phyloP scores from a whole-genome alignment of 1,140 invertebrate species.

The Cyrtorhinus lividipennis region DNA sequence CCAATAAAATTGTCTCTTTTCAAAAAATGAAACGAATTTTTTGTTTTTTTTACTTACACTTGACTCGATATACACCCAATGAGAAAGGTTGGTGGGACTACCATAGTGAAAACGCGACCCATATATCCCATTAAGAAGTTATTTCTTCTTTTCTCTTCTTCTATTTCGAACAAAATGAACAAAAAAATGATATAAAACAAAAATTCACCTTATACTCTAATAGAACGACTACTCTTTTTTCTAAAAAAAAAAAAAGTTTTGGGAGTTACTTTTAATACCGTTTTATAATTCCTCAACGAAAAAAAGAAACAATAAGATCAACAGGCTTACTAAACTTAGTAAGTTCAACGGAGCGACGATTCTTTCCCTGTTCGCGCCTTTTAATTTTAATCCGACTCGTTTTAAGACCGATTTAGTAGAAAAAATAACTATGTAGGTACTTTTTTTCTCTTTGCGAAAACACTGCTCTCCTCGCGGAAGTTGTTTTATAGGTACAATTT shows the following conservation, averaged over 20 bases:
- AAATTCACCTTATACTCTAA: too few relatives aligned
- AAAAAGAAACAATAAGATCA: too few relatives aligned
- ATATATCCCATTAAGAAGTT: not conserved
- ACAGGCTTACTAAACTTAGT: too few relatives aligned
- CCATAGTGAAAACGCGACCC: not conserved
- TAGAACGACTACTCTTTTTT: too few relatives aligned
- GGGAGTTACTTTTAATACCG: too few relatives aligned
- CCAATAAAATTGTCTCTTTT: not conserved
- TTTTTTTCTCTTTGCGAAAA: not conserved
- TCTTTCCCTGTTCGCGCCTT: too few relatives aligned
- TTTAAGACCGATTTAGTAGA: too few relatives aligned
- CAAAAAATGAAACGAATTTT: not conserved
- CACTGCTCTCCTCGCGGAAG: slow-evolving; percentile 3
- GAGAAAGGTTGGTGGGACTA: slow-evolving; percentile 9
- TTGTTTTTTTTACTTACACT: not conserved
- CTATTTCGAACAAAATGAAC: not conserved
- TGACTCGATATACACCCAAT: slow-evolving; percentile 6
- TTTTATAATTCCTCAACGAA: too few relatives aligned
- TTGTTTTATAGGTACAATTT: not conserved
- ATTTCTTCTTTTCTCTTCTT: not conserved
- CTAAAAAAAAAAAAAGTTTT: not conserved
- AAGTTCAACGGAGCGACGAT: too few relatives aligned
- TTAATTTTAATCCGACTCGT: too few relatives aligned
- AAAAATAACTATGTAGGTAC: too few relatives aligned
- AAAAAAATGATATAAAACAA: not conserved